Base-by-base conservation (phyloP, 2,113 vertebrate genomes). In the Probosciger aterrimus region DNA sequence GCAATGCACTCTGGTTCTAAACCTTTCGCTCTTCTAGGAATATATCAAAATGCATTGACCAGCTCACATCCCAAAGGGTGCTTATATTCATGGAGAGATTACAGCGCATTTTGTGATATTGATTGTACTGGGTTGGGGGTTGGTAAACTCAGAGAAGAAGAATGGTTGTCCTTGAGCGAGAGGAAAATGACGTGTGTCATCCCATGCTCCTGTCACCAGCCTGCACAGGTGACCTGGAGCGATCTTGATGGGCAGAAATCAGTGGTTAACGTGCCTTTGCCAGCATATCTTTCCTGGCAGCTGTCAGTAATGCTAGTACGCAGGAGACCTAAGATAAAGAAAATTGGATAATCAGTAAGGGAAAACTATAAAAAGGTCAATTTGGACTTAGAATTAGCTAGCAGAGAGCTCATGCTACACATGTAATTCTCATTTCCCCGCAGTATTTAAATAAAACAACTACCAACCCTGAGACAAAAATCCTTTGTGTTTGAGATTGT, bases 11-110 rank as follows among this genome's bases (percentile, higher is more conserved):
- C 62, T 57, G 20, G 82, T 92, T 82, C 76, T 76, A 78, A 95
- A 86, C 46, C 71, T 71, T 80, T 91, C 4, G 14, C 78, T 96
- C 79, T 91, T 89, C 63, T 82, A 94, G 81, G 73, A 69, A 67
- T 79, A 62, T 88, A 92, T 95, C 91, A 93, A 79, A 91, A 92
- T 28, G 77, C 94, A 96, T 96, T 95, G 96, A 96, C 88, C 80
- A 87, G 59, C 80, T 81, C 89, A 46, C 15, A 68, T 96, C 95
- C 95, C 97, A 93, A 24, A 92, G 95, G 96, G 43, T 6, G 7
- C 41, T 91, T 85, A 44, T 73, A 84, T 71, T 87, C 86, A 78
- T 41, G 79, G 89, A 71, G 91, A 95, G 95, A 94, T 96, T 88
- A 92, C 63, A 86, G 84, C 0, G 20, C 70, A 76, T 96, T 96